Conservation (phyloP, 1,140 invertebrate genomes). For the Anthonomus grandis region DNA sequence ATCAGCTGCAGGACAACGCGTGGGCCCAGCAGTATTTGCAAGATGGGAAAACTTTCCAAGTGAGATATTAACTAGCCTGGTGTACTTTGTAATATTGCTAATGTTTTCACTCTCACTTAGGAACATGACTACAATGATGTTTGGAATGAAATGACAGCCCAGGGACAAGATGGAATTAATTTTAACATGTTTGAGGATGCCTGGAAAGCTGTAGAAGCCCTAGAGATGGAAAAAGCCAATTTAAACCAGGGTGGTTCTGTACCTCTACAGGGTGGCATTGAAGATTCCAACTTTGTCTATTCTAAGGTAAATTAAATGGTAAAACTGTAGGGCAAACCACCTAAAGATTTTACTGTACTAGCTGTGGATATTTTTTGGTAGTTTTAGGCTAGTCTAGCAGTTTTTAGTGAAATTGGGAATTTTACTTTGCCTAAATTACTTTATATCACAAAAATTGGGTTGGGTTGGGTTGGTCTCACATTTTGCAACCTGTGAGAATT, state of each 20-base stretch:
- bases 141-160: constrained; percentile 41
- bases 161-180: constrained; percentile 31
- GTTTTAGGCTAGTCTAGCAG: no score
- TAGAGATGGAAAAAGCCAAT: constrained; percentile 35
- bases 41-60: constrained; percentile 56
- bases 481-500: no score
- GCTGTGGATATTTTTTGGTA: no score
- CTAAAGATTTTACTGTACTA: no score
- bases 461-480: no score
- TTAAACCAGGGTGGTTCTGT: constrained; percentile 52
- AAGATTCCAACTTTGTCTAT: constrained; percentile 68
- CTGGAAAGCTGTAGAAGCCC: constrained; percentile 18
- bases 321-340: no score
- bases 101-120: constrained; percentile 2
- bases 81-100: background rate
- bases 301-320: constrained; percentile 54
- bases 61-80: constrained; percentile 39
- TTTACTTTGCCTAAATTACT: no score
- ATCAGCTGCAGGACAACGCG: constrained; percentile 53
- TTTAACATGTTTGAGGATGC: constrained; percentile 24
- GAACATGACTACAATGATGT: constrained; percentile 38
- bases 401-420: no score
- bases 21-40: constrained; percentile 59
- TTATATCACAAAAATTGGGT: no score
- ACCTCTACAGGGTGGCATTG: constrained; percentile 54